Base-by-base conservation (phyloP, 2,888 invertebrate species). In the Drosophila birchii region DNA sequence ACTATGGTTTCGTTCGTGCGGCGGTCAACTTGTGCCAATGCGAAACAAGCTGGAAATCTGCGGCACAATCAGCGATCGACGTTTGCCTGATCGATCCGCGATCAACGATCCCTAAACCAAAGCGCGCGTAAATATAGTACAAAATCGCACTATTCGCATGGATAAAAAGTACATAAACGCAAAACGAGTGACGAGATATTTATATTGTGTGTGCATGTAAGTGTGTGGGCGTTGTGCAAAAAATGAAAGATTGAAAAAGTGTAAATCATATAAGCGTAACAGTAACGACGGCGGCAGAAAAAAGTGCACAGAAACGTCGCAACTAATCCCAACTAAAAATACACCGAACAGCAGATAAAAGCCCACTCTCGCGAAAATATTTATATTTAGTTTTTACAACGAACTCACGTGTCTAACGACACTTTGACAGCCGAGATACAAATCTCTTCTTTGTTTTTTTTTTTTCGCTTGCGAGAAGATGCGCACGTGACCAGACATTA, bases 401-500 rank as follows among this genome's bases (percentile, higher is more conserved):
- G 77, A 76, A 57, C 63, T 75, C 76, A 76, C 70, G 75, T 75
- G 75, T 54, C 69, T 47, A 72, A 61, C 57, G 56, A 47, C 59
- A 71, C 41, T 70, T 43, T 55, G 61, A 61, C 61, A 55, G 55
- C 16, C 39, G 26, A 63, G 64, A 68, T 62, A 64, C 47, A 60
- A 75, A 70, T 68, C 84, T 39, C 66, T 63, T 51, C 47, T 47
- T 47, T 29, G 11, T 5, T 29, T 29, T 26, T 47, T n/a, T 45
- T 44, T 51, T 29, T 36, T 53, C n/a, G n/a, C n/a, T 53, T 23
- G 23, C 51, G 55, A 39, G 61, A 55, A 53, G 56, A 68, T 60
- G 64, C 47, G 64, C 90, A 90, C 90, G 91, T 90, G 91, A 86
- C 90, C 70, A 61, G 62, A 73, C 79, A 81, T 77, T 80, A 77